phyloP scores from a whole-genome alignment of 2,888 invertebrate species.

The Aphidoletes aphidimyza region DNA sequence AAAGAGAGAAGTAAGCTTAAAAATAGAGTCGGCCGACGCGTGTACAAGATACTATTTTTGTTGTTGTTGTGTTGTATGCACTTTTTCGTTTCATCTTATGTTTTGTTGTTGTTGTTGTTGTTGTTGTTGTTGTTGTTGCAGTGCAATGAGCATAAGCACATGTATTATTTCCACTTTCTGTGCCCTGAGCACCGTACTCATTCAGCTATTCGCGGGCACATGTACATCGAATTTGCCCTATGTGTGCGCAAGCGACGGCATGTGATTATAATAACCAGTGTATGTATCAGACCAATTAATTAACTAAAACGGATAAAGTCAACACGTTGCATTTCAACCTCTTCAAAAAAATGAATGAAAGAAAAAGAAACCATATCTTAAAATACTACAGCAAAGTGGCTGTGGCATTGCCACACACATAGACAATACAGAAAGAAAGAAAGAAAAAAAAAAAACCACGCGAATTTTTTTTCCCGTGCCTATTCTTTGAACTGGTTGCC shows the following conservation, averaged over 20 bases:
- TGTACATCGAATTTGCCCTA: too few species aligned
- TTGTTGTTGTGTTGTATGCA: neutral
- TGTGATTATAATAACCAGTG: neutral
- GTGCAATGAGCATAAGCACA: conserved; percentile 20
- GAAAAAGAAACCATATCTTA: neutral
- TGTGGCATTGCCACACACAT: neutral
- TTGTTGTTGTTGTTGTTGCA: too few species aligned
- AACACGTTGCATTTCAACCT: neutral
- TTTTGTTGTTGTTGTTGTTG: too few species aligned
- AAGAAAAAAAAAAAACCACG: neutral
- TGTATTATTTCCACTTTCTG: conserved; percentile 2
- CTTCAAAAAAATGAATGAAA: neutral
- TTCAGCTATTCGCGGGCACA: too few species aligned
- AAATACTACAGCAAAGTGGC: neutral
- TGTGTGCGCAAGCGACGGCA: neutral
- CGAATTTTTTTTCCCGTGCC: conserved; percentile 24
- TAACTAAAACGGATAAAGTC: conserved; percentile 49
- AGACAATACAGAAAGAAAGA: neutral
- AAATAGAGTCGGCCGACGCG: neutral
- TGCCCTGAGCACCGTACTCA: neutral
- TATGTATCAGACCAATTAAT: conserved; percentile 43
- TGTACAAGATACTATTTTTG: neutral
- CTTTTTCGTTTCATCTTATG: neutral
- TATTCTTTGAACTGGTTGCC: conserved; percentile 5
- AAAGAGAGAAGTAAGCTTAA: neutral